Conservation (phyloP, 1,140 invertebrate species). For the Tenebrio molitor region DNA sequence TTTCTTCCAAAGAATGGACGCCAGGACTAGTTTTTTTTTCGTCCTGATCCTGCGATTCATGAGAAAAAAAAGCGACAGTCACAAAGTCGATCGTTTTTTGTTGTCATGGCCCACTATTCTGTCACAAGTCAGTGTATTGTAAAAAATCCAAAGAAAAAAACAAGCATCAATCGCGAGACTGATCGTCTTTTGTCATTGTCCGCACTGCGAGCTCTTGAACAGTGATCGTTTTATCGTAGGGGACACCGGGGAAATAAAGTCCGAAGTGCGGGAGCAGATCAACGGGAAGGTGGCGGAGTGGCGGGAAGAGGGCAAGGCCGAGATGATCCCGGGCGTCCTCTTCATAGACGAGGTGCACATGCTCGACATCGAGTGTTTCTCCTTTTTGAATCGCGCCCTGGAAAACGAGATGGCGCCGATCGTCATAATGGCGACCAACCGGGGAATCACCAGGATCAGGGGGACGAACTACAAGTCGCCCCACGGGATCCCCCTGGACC, state of each 20-base stretch:
- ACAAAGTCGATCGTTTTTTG: no score
- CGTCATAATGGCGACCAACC: conserved; percentile 99
- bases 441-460: conserved; percentile 95
- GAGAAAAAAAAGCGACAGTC: no score
- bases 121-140: no score
- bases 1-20: no score
- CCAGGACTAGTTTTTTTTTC: neutral
- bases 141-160: no score
- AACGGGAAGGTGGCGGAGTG: conserved; percentile 99
- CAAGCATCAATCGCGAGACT: no score
- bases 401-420: conserved; percentile 98
- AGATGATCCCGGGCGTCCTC: conserved; percentile 96
- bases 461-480: conserved; percentile 95
- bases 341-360: conserved; percentile 98
- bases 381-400: conserved; percentile 95
- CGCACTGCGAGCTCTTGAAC: no score
- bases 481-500: conserved; percentile 96
- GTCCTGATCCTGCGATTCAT: no score
- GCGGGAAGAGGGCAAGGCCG: conserved; percentile 99
- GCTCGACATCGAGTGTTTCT: conserved; percentile 99
- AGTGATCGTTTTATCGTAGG: no score
- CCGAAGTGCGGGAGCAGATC: conserved; percentile 98
- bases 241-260: conserved; percentile 99
- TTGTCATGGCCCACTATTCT: no score
- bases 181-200: no score